phyloP scores from a whole-genome alignment of 2,113 vertebrate genomes.

The Tachycineta bicolor region DNA sequence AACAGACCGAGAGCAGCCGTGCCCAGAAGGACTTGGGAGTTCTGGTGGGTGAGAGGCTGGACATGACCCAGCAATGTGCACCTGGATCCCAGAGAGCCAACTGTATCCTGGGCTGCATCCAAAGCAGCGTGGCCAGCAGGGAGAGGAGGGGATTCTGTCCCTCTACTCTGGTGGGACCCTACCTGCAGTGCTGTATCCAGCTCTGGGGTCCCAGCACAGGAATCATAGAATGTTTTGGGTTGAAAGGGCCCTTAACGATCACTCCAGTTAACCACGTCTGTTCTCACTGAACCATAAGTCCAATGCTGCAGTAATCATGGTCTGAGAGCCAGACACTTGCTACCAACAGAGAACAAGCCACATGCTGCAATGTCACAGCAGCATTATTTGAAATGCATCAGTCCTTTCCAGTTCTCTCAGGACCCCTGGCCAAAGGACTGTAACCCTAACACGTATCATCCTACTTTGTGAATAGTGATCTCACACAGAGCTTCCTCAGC shows the following conservation, averaged over 20 bases:
- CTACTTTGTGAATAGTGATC: background rate
- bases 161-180: background rate
- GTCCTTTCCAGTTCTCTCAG: background rate
- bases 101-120: background rate
- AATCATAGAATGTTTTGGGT: background rate
- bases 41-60: background rate
- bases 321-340: background rate
- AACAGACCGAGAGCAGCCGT: fast-evolving
- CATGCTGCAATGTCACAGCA: background rate
- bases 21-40: fast-evolving
- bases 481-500: background rate
- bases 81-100: background rate
- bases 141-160: fast-evolving
- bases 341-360: background rate
- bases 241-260: background rate
- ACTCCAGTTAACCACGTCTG: background rate
- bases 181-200: background rate
- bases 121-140: background rate
- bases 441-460: background rate
- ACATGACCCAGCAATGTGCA: background rate
- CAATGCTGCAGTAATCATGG: background rate
- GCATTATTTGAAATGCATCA: background rate
- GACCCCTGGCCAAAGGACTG: background rate
- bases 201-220: too few species aligned
- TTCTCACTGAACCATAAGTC: background rate